Conservation (phyloP, 2,888 invertebrate species). For the Spilarctia lutea region DNA sequence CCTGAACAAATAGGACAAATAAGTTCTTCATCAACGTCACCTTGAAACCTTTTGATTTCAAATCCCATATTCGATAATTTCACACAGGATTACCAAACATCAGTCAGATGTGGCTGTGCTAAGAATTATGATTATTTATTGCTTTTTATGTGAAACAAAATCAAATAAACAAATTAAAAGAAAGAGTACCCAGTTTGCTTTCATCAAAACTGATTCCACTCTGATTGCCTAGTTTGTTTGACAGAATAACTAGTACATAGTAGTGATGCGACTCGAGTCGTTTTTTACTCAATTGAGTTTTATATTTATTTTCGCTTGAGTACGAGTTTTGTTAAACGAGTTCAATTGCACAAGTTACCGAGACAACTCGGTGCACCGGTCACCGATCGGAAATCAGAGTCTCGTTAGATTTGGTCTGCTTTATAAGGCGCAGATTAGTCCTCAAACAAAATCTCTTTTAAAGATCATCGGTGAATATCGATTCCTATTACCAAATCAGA, state of each 20-base stretch:
- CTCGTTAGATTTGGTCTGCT: too few species aligned
- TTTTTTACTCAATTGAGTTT: too few species aligned
- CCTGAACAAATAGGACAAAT: constrained; percentile 98
- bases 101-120: constrained; percentile 46
- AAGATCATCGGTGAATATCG: too few species aligned
- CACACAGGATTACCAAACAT: constrained; percentile 61
- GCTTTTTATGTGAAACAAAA: constrained; percentile 56
- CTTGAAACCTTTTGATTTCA: constrained; percentile 97
- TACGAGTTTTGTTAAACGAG: too few species aligned
- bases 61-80: constrained; percentile 92
- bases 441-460: too few species aligned
- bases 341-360: too few species aligned
- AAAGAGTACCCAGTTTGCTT: constrained; percentile 39
- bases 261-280: too few species aligned
- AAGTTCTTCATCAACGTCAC: constrained; percentile 98
- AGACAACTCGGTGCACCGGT: too few species aligned
- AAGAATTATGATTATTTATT: constrained; percentile 44
- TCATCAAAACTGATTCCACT: constrained; percentile 36
- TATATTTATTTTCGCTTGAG: too few species aligned
- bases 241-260: background rate
- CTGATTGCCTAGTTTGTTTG: constrained; percentile 6
- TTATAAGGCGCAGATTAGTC: too few species aligned
- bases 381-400: too few species aligned
- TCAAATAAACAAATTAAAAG: constrained; percentile 59
- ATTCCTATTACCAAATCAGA: too few species aligned